A percentile compares a stretch with the other conserved stretches of the same genome.
These are phyloP conservation scores for Potamilus streckersoni DNA, from an alignment of 1,140 invertebrate genomes.

Conservation along the genomic window DNA sequence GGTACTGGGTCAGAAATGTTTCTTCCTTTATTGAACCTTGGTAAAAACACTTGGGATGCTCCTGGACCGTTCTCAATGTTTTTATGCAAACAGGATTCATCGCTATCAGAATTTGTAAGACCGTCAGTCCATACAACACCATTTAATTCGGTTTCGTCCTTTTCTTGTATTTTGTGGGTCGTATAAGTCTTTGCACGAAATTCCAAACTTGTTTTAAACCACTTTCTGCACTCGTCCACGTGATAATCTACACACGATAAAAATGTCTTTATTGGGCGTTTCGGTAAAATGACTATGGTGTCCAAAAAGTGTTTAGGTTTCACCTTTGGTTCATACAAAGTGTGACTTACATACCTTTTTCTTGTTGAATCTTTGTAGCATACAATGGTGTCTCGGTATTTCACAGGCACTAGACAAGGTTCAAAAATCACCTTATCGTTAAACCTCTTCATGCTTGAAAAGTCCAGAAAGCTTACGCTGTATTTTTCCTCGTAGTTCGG, in stretches of 20 bases:
- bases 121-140: too few species aligned
- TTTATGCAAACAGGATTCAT: too few species aligned
- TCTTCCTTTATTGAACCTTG: conserved; percentile 24
- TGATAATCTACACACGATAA: conserved; percentile 45
- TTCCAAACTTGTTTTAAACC: conserved; percentile 55
- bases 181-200: conserved; percentile 49
- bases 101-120: too few species aligned
- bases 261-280: conserved; percentile 33
- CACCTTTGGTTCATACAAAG: conserved; percentile 45
- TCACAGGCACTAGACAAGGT: conserved; percentile 37
- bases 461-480: conserved; percentile 32
- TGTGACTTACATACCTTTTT: conserved; percentile 45
- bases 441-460: conserved; percentile 39
- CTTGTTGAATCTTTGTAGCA: conserved; percentile 41
- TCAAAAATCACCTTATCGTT: conserved; percentile 42
- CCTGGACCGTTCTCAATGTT: conserved; percentile 20
- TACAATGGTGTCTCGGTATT: conserved; percentile 40
- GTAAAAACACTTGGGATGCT: conserved; percentile 39
- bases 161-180: conserved; percentile 15
- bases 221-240: conserved; percentile 45
- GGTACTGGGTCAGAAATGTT: too few species aligned
- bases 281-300: conserved; percentile 43
- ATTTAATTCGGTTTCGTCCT: too few species aligned
- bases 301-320: conserved; percentile 41
- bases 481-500: conserved; percentile 34